Base-by-base conservation (phyloP, 2,113 vertebrate species). In the Gavia stellata region DNA sequence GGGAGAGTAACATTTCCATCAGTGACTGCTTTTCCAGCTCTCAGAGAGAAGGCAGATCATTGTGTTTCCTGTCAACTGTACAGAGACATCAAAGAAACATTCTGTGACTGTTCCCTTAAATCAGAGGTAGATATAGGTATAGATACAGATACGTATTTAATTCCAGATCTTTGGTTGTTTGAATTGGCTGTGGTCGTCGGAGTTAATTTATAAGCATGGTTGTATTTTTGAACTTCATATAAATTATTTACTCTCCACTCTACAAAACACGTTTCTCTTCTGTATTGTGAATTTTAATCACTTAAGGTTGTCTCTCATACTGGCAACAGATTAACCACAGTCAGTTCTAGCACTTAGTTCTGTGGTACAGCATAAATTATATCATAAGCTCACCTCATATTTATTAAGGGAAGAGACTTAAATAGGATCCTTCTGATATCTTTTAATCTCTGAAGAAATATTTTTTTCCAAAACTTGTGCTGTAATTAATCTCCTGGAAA, bases 161-260 rank as follows among this genome's bases (percentile, higher is more conserved):
- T 68, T 74, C 33, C 33, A 80, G 42, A 34, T 40, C 31, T 75
- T 91, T 62, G n/a, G 33, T 62, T 70, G 73, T 81, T 95, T 89
- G 78, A 80, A 58, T 70, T 89, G n/a, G 62, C 84, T 45, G 17
- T 62, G n/a, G 38, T 50, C 47, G 40, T 36, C 85, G 50, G 36
- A 90, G 95, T 96, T 97, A 94, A 96, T 96, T 91, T 92, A 74
- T 94, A 96, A 95, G 70, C 82, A 42, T 34, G 36, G 56, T 42
- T 92, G 56, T 85, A 55, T 95, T 95, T 92, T 94, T 96, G 62
- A 92, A 79, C 88, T 93, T 78, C 50, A 47, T 38, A 67, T 92
- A 28, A 97, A 94, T 96, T 78, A 94, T 95, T 97, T 92, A 94
- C 92, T 88, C 33, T 68, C 53, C n/a, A 12, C 23, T 55, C 17